Base-by-base conservation (phyloP, 2,888 invertebrate genomes). In the Cheilosia variabilis region DNA sequence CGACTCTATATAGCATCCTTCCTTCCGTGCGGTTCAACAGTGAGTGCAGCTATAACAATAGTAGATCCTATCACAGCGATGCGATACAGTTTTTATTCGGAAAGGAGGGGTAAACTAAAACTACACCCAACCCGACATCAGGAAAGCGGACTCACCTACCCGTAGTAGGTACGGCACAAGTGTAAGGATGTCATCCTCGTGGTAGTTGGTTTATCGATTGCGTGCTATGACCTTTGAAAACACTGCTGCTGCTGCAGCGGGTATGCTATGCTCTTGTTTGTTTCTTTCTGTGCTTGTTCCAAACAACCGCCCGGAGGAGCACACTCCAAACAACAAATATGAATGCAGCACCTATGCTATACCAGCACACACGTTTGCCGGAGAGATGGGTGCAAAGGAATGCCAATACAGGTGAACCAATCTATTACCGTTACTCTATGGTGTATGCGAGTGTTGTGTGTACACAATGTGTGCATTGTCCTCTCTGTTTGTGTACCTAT, bases 131-230 rank as follows among this genome's bases (percentile, higher is more conserved):
- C 27, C 27, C 27, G 27, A 34, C 41, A 10, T 17, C 34, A 19
- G 34, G 10, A 10, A 34, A 34, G 34, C 37, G 5, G n/a, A 1
- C n/a, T 15, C 27, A 9, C 19, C 31, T 34, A 17, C 7, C 15
- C 45, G 24, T 24, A 17, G n/a, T 4, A 1, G 5, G 9, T 45
- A 9, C 24, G 45, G 22, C 6, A 22, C 4, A 19, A 69, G 50
- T 60, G 15, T 52, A 37, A 65, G 71, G 68, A 66, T 73, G 53
- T 60, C 47, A 37, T 60, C 55, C 80, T 66, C 73, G 75, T 69
- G 63, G 63, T 55, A 60, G 71, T 68, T 58, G 50, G 43, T 79
- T 84, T 79, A 79, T 84, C 79, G 83, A 84, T 84, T 78, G 73
- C 73, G 68, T 73, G 62, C 65, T 73, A 53, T 82, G 66, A 82